Evolutionary conservation across 2,113 vertebrate species (phyloP), one percentile per base, ranked within the genome.

Genomic region (Microcebus murinus): DNA sequence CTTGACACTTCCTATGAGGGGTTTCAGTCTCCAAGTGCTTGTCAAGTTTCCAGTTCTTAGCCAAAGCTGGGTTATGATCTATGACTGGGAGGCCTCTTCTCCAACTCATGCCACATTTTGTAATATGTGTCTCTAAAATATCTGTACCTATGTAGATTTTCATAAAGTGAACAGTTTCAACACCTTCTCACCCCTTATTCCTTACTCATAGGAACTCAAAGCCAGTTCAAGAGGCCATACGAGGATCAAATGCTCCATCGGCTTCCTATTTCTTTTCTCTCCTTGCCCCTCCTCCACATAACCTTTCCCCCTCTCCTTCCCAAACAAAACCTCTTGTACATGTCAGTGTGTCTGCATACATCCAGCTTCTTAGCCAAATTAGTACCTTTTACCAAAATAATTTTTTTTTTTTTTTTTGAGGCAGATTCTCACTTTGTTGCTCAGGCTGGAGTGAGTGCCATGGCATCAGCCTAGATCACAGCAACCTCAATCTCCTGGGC

Each of bases 311-410:
- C 27, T 59, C 9, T 73, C 50, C 23, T 90, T 81, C n/a, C 39
- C 48, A 63, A 76, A 95, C 14, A 70, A 92, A 77, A 96, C 42
- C 2, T 52, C 25, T 42, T 67, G 0, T 27, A n/a, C 10, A n/a
- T 77, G 50, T 71, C 52, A 50, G 6, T 36, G 7, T 76, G 55
- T 39, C 4, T 65, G 5, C 6, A 27, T 36, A 15, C 3, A 85
- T 0, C 31, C 79, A 94, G 57, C 14, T 61, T 70, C 42, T 76
- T 63, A 50, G 59, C 25, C 14, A 79, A 90, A 50, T 83, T 36
- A 61, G 27, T n/a, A 25, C 42, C 25, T 87, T 82, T 93, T 63
- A 92, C 21, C 80, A 68, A 96, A 92, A 87, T 59, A 73, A 42
- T 42, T 42, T 42, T 42, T 42, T 42, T 42, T 42, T 42, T 42